Base-by-base conservation (phyloP, 2,888 invertebrate genomes). In the Drosophila anomelani region DNA sequence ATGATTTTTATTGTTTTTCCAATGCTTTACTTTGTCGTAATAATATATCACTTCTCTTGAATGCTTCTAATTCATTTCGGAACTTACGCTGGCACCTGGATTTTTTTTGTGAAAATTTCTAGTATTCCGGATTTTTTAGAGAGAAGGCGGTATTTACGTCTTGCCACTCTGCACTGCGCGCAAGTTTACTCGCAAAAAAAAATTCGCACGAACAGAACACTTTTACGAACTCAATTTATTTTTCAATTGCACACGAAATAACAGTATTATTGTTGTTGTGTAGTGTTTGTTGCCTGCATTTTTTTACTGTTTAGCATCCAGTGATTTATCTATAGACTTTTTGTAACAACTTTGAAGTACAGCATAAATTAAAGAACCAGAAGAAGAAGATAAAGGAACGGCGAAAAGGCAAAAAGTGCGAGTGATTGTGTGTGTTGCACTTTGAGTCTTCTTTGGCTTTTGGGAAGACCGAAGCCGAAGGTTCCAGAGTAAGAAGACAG, bases 191-290 rank as follows among this genome's bases (percentile, higher is more conserved):
- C 17, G 44, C 84, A 81, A 81, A 81, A 81, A 79, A 81, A 75
- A 63, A 59, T 58, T 71, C 79, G 80, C 54, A 79, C 62, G 8
- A 38, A 46, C 26, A 51, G 44, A 12, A 4, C 58, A 59, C 59
- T 62, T 46, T n/a, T 10, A 3, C 29, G 20, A 20, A 20, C 51
- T 34, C 39, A 39, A 10, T 41, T 6, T 34, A 8, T 10, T 47
- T 64, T 75, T 69, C 66, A 56, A 41, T 49, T 36, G 76, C 77
- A 79, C 76, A 77, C 76, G 81, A 74, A 60, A 73, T 66, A 68
- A 53, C 85, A 81, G 81, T 85, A 85, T 81, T 80, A 76, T 79
- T 81, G 77, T 80, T 80, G 51, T 66, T 66, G 39, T 57, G 57
- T 67, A 44, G 29, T 57, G 49, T 34, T 15, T 15, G 47, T 69